Base-by-base conservation (phyloP, 2,888 invertebrate species). In the Adelphocoris suturalis region DNA sequence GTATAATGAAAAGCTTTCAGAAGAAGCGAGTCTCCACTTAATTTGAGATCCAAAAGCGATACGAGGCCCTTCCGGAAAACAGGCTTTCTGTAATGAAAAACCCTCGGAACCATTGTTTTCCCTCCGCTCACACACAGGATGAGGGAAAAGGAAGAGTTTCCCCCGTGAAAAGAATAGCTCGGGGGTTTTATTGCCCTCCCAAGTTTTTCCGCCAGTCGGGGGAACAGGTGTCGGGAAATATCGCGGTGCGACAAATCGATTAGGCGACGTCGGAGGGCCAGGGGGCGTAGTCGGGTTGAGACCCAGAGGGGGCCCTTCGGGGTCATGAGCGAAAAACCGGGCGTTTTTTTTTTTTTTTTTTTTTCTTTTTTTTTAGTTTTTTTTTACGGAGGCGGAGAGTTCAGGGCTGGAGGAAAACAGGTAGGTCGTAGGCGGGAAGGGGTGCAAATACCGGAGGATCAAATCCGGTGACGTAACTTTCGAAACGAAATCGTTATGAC, bases 161-260 rank as follows among this genome's bases (percentile, higher is more conserved):
- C 28, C 19, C 28, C 16, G 37, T 46, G 78, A 78, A 78, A 78
- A 78, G 78, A 78, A 78, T 78, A 47, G 78, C 78, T 47, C n/a
- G n/a, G 28, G 11, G 47, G 52, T 82, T 82, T 82, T 82, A 52
- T 52, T 82, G 52, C 52, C 55, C 52, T 52, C 46, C 78, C 47
- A 47, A 47, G 47, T 37, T 47, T 46, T 78, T 46, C 78, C 78
- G 46, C 27, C 13, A 57, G 55, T 37, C 37, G 23, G 82, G 23
- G 48, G 82, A 61, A 85, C 57, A 57, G 61, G 85, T 57, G 57
- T 57, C 61, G 61, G 85, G 85, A 85, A 85, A 85, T 85, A 85
- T 85, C 85, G 85, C 46, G 57, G 85, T 85, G 61, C 85, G 61
- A 85, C 85, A 85, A 85, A 85, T 85, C 85, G 85, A 85, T 85